Evolutionary conservation across 2,797 vertebrate genomes (phyloP).

Genomic region (Epinephelus malabaricus): DNA sequence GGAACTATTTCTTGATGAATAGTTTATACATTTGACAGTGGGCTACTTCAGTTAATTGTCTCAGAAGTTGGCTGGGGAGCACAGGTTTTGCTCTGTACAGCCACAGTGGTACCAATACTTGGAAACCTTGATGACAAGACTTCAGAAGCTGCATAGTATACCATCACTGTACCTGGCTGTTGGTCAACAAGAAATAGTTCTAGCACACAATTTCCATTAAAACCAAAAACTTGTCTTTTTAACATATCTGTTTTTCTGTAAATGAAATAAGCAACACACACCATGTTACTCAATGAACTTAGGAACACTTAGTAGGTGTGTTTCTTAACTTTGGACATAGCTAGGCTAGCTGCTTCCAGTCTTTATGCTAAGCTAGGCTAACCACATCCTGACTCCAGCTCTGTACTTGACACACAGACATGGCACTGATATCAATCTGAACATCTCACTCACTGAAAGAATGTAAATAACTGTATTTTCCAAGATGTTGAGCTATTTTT

Average conservation of each 20-base stretch:
- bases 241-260: not conserved
- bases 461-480: not conserved
- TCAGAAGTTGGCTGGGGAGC: not conserved
- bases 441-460: not conserved
- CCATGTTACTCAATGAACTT: not conserved
- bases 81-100: not conserved
- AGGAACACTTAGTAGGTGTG: not conserved
- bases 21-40: not conserved
- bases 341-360: not conserved
- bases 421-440: not conserved
- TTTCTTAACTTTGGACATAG: not conserved
- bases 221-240: not conserved
- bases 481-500: constrained; percentile 12
- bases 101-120: not conserved
- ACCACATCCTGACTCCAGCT: not conserved
- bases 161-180: not conserved
- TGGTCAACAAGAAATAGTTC: not conserved
- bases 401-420: not conserved
- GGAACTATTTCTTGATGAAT: not conserved
- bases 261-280: not conserved
- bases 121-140: not conserved
- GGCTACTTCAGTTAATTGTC: not conserved
- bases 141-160: not conserved
- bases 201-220: not conserved
- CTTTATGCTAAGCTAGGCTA: constrained; percentile 14